These are phyloP conservation scores for Spodoptera litura DNA, from an alignment of 1,140 invertebrate species.

Conservation along the genomic window DNA sequence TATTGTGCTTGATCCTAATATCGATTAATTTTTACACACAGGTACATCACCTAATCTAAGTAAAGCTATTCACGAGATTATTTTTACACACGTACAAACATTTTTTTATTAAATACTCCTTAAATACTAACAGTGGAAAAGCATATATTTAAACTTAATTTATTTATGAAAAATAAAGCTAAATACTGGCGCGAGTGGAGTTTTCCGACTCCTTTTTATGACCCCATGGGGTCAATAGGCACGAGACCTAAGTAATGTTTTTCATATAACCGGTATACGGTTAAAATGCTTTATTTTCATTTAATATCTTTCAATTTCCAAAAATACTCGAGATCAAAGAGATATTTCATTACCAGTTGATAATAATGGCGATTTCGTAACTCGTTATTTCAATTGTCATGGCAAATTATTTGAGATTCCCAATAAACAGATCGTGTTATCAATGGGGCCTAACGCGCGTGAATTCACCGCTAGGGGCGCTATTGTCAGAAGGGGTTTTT, in stretches of 20 bases:
- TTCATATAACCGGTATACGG: not conserved
- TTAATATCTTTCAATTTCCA: too few species aligned
- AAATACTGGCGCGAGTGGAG: conserved; percentile 23
- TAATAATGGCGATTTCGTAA: too few species aligned
- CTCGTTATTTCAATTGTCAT: too few species aligned
- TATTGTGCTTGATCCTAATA: not conserved
- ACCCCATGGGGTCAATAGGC: not conserved
- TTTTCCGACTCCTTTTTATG: conserved; percentile 1
- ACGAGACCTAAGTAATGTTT: not conserved
- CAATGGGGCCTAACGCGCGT: too few species aligned
- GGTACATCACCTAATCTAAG: conserved; percentile 14
- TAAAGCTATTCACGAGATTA: conserved; percentile 34
- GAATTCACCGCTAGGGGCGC: too few species aligned
- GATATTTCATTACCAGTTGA: too few species aligned
- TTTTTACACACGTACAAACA: conserved; percentile 20
- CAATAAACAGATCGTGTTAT: too few species aligned
- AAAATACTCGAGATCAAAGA: too few species aligned
- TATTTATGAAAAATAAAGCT: conserved; percentile 20
- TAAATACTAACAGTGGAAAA: conserved; percentile 11
- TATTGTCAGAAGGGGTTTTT: too few species aligned
- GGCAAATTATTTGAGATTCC: too few species aligned
- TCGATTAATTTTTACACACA: conserved; percentile 1
- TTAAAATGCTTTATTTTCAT: too few species aligned
- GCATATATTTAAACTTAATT: not conserved
- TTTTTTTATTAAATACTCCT: not conserved